phyloP scores from a whole-genome alignment of 2,888 invertebrate genomes.

The Julus scanicus region DNA sequence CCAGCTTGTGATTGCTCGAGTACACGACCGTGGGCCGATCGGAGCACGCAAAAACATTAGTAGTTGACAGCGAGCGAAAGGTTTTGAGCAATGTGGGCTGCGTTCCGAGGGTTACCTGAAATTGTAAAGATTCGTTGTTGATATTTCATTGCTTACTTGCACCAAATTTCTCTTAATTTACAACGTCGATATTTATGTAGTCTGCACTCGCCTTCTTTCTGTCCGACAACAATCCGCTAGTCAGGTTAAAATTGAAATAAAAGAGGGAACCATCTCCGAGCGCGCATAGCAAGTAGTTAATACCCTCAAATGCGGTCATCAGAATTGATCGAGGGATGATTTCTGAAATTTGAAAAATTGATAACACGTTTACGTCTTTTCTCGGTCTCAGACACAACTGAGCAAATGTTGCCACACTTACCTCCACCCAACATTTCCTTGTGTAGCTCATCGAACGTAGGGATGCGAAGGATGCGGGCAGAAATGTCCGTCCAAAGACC shows the following conservation, averaged over 20 bases:
- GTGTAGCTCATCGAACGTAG: conserved; percentile 81
- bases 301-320: conserved; percentile 92
- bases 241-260: conserved; percentile 87
- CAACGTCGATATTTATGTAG: no score
- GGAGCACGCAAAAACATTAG: conserved; percentile 98
- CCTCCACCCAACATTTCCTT: conserved; percentile 89
- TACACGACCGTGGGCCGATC: conserved; percentile 99
- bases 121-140: no score
- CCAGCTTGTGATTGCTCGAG: conserved; percentile 97
- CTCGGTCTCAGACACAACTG: no score
- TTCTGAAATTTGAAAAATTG: no score
- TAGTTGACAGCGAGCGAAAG: conserved; percentile 84
- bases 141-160: no score
- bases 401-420: no score
- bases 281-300: conserved; percentile 89
- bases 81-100: conserved; percentile 94
- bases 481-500: conserved; percentile 98
- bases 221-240: conserved; percentile 80
- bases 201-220: conserved; percentile 82
- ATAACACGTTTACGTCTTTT: no score
- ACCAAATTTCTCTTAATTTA: no score
- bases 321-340: conserved; percentile 96
- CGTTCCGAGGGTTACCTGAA: conserved; percentile 90
- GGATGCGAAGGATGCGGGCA: conserved; percentile 84
- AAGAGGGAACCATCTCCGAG: conserved; percentile 98